These are phyloP conservation scores for Ostrea denselamellosa DNA, from an alignment of 1,140 invertebrate species.

Conservation along the genomic window DNA sequence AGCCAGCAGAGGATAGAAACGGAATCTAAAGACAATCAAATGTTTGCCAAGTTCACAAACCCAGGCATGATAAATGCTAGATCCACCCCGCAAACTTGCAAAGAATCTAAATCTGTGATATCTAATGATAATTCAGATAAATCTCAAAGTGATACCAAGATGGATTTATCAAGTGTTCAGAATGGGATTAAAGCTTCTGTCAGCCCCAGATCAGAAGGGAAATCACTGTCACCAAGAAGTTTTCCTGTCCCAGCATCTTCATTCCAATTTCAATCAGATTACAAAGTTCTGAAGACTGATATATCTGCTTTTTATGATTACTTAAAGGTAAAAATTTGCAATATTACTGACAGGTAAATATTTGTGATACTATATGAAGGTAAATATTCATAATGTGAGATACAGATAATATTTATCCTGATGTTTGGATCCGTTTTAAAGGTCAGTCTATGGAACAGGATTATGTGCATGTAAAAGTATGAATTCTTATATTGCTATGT, in stretches of 20 bases:
- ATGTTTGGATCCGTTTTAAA: no score
- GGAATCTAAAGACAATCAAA: constrained; percentile 63
- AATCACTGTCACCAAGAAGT: constrained; percentile 60
- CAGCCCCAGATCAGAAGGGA: constrained; percentile 48
- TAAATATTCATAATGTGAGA: no score
- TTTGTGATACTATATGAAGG: no score
- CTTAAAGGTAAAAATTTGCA: constrained; percentile 52
- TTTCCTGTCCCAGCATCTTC: constrained; percentile 68
- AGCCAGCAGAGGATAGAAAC: constrained; percentile 65
- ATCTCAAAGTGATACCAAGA: constrained; percentile 40
- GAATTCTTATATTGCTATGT: background rate
- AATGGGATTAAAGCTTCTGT: constrained; percentile 2
- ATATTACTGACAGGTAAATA: no score
- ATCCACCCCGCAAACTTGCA: constrained; percentile 20
- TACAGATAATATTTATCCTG: no score
- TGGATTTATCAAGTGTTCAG: constrained; percentile 49
- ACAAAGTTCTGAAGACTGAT: constrained; percentile 74
- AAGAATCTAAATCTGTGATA: constrained; percentile 40
- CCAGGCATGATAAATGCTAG: background rate
- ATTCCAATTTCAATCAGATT: constrained; percentile 79
- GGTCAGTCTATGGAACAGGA: no score
- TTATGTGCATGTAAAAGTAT: background rate
- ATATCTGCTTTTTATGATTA: constrained; percentile 72
- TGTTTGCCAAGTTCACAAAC: constrained; percentile 66
- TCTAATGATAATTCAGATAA: constrained; percentile 31